These are phyloP conservation scores for Danionella cerebrum DNA, from an alignment of 2,113 vertebrate genomes.

Conservation along the genomic window DNA sequence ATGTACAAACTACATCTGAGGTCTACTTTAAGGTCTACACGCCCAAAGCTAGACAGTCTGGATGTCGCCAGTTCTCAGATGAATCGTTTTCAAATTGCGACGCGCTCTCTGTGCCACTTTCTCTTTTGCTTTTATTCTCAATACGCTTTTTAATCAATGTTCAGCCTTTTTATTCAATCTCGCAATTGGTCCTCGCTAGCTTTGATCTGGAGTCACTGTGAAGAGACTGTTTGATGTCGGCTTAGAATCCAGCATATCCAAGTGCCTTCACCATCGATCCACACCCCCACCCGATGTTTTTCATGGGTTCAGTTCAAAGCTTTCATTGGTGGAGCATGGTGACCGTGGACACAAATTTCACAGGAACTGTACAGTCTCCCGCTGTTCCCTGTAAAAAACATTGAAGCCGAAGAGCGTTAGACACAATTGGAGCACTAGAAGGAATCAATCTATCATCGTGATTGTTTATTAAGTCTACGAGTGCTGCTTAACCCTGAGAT, in stretches of 20 bases:
- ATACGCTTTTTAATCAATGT: constrained; percentile 63
- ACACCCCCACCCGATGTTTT: constrained; percentile 54
- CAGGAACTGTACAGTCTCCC: neutral
- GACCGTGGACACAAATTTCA: constrained; percentile 11
- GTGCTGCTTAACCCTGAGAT: no score
- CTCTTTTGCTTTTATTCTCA: neutral
- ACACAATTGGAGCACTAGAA: neutral
- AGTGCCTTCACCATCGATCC: constrained; percentile 67
- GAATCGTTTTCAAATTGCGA: no score
- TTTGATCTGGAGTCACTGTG: constrained; percentile 66
- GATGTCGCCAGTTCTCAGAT: no score
- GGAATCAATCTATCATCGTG: neutral
- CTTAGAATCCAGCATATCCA: constrained; percentile 63
- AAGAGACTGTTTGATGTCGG: constrained; percentile 65
- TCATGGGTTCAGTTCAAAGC: constrained; percentile 61
- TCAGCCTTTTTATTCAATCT: constrained; percentile 54
- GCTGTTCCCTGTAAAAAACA: neutral
- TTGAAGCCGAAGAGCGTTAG: neutral
- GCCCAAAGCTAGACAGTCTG: neutral
- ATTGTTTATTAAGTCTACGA: no score
- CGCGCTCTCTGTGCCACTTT: neutral
- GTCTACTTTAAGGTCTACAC: no score
- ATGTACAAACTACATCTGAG: no score
- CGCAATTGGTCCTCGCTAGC: constrained; percentile 57
- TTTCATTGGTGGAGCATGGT: constrained; percentile 39